These are phyloP conservation scores for Mugil cephalus DNA, from an alignment of 2,113 vertebrate species.

Conservation along the genomic window DNA sequence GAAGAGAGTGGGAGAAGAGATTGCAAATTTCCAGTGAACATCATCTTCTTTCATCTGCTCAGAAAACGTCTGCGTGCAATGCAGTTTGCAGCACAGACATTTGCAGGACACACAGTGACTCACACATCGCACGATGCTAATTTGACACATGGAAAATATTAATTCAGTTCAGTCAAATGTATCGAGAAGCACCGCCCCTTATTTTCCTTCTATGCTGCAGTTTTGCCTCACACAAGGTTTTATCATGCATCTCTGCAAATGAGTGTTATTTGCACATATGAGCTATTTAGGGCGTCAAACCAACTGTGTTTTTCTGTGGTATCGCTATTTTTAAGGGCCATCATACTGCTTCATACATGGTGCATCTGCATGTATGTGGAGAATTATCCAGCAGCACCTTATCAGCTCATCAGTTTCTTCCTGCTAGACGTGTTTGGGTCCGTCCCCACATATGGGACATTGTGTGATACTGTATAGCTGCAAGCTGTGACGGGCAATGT, in stretches of 20 bases:
- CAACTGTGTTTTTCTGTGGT: not conserved
- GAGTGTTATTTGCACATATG: not conserved
- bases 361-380: not conserved
- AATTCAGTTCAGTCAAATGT: not conserved
- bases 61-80: not conserved
- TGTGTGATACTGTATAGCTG: not conserved
- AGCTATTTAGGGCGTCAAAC: constrained; percentile 13
- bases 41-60: not conserved
- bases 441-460: not conserved
- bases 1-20: too few species aligned
- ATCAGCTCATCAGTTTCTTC: constrained; percentile 34
- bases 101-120: not conserved
- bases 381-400: constrained; percentile 8
- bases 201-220: not conserved
- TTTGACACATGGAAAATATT: constrained; percentile 3
- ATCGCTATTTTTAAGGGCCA: not conserved
- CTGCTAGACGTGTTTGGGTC: constrained; percentile 5
- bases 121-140: constrained; percentile 9
- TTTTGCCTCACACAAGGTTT: not conserved
- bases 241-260: not conserved
- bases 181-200: not conserved
- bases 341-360: not conserved
- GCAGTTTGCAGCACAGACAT: not conserved
- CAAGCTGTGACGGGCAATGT: not conserved
- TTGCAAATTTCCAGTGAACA: too few species aligned